Evolutionary conservation across 2,888 invertebrate genomes (phyloP).

Genomic region (Hermaeophaga mercurialis): DNA sequence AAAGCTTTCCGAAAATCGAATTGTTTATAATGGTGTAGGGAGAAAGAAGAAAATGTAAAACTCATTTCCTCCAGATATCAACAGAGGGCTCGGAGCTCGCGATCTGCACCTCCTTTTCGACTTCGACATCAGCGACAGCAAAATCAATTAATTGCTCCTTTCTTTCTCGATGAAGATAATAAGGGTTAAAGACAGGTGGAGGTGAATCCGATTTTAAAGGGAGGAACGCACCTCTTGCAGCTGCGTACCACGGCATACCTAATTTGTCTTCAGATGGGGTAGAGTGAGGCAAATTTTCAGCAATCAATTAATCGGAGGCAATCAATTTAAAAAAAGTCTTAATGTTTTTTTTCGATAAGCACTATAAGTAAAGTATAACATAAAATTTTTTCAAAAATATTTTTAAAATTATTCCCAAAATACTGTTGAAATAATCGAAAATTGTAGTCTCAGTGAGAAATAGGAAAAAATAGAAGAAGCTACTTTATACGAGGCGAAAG

Average conservation of each 20-base stretch:
- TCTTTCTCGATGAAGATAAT: conserved; percentile 4
- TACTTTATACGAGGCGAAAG: too few relatives aligned
- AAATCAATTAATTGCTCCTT: conserved; percentile 23
- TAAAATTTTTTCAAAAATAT: too few relatives aligned
- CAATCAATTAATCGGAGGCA: too few relatives aligned
- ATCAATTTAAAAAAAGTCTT: too few relatives aligned
- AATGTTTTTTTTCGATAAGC: too few relatives aligned
- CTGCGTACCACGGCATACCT: background rate
- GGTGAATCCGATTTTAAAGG: conserved; percentile 9
- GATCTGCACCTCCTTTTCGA: background rate
- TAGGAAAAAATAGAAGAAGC: too few relatives aligned
- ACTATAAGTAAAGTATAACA: too few relatives aligned
- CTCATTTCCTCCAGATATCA: conserved; percentile 14
- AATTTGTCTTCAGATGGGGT: background rate
- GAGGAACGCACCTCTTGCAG: background rate
- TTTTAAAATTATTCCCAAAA: too few relatives aligned
- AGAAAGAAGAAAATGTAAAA: conserved; percentile 16
- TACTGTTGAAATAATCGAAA: too few relatives aligned
- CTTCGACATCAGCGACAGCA: conserved; percentile 4
- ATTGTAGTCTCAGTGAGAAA: too few relatives aligned
- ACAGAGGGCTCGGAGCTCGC: conserved; percentile 16
- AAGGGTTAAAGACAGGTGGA: conserved; percentile 14
- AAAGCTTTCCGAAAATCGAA: conserved; percentile 24
- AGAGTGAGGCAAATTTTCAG: too few relatives aligned
- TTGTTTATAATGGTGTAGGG: conserved; percentile 12